A percentile compares a stretch with the other conserved stretches of the same genome.
Evolutionary conservation across 2,888 invertebrate genomes (phyloP).

Genomic region (Zele albiditarsus): DNA sequence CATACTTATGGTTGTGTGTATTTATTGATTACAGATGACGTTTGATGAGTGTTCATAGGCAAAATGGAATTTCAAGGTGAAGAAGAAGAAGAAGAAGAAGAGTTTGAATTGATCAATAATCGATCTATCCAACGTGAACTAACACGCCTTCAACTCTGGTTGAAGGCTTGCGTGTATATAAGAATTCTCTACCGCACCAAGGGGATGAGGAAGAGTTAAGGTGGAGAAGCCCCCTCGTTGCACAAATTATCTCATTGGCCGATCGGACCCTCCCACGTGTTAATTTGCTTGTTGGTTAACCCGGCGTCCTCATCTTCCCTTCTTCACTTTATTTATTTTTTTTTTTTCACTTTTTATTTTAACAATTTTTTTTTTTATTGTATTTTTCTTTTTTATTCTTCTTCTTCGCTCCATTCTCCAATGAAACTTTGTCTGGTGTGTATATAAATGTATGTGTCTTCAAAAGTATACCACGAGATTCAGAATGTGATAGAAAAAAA

Average conservation of each 20-base stretch:
- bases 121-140: constrained; percentile 59
- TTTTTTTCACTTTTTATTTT: background rate
- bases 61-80: constrained; percentile 14
- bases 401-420: constrained; percentile 37
- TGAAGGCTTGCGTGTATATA: background rate
- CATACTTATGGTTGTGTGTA: background rate
- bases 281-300: constrained; percentile 72
- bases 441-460: background rate
- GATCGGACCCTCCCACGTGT: constrained; percentile 72
- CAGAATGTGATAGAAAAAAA: constrained; percentile 14
- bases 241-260: constrained; percentile 68
- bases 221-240: constrained; percentile 48
- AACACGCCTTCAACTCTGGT: constrained; percentile 56
- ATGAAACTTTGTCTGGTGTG: background rate
- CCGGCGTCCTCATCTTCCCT: constrained; percentile 51
- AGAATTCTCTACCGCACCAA: constrained; percentile 45
- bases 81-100: background rate
- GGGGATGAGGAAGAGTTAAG: constrained; percentile 38
- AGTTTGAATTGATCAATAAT: constrained; percentile 49
- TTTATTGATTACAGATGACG: constrained; percentile 3
- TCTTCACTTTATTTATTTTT: constrained; percentile 40
- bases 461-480: constrained; percentile 14
- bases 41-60: constrained; percentile 8
- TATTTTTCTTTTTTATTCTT: constrained; percentile 21
- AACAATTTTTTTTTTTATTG: background rate